phyloP scores from a whole-genome alignment of 2,113 vertebrate genomes.

The Hydropotes inermis region DNA sequence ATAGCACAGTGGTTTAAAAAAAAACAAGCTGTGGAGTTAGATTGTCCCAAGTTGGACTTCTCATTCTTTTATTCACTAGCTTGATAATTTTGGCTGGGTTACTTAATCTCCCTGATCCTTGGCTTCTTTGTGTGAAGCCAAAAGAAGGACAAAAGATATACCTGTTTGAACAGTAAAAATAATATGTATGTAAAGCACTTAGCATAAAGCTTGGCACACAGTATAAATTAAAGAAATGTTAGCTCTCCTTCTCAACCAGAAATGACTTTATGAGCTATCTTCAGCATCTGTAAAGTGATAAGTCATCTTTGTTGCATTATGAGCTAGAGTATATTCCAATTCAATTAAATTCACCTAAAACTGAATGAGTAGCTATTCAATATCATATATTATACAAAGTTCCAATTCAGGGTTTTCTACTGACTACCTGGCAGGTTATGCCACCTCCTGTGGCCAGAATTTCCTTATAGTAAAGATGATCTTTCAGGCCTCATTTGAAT shows the following conservation, averaged over 20 bases:
- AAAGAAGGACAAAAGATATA: not conserved
- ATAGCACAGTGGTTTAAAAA: not conserved
- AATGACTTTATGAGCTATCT: not conserved
- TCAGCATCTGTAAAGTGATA: not conserved
- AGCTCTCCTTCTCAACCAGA: not conserved
- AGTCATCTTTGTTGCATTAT: not conserved
- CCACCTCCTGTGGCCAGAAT: not conserved
- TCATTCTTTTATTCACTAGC: not conserved
- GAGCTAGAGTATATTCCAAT: not conserved
- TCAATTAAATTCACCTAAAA: conserved; percentile 17
- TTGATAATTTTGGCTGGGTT: not conserved
- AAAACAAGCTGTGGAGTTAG: not conserved
- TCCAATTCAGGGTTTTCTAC: not conserved
- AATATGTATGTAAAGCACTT: not conserved
- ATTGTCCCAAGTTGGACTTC: not conserved
- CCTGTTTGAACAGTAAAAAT: not conserved
- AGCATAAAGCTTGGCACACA: not conserved
- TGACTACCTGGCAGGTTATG: not conserved
- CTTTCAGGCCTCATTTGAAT: not conserved
- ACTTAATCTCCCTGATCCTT: not conserved
- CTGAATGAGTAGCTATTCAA: not conserved
- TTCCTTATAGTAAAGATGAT: not conserved
- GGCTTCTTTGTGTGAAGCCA: not conserved
- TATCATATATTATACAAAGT: not conserved
- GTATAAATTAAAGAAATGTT: not conserved